phyloP scores from a whole-genome alignment of 2,888 invertebrate species.

The Eupithecia pulchellata region DNA sequence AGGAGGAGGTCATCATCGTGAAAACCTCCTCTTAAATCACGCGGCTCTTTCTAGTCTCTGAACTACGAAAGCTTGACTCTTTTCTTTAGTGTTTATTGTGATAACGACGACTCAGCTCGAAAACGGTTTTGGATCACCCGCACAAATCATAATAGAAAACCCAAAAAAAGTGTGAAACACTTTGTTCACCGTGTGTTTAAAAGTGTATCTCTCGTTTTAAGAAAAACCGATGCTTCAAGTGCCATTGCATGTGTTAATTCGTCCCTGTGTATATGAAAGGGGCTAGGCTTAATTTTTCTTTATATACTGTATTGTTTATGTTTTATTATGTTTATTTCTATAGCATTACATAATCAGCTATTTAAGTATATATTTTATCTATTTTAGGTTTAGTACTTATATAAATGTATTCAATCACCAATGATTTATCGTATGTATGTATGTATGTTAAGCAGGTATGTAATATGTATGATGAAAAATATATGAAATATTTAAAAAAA shows the following conservation, averaged over 20 bases:
- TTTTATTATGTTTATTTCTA: constrained; percentile 37
- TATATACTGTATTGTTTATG: constrained; percentile 42
- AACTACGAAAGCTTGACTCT: constrained; percentile 40
- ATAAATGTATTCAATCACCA: constrained; percentile 46
- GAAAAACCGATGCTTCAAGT: constrained; percentile 77
- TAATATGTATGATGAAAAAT: constrained; percentile 49
- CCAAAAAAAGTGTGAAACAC: constrained; percentile 65
- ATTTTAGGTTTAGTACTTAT: constrained; percentile 50
- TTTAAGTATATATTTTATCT: no score
- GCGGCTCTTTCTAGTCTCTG: constrained; percentile 40
- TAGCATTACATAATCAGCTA: constrained; percentile 36
- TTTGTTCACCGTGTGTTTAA: constrained; percentile 58
- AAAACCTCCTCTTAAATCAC: constrained; percentile 60
- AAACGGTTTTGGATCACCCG: constrained; percentile 64
- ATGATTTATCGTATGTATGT: constrained; percentile 41
- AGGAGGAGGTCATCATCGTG: constrained; percentile 75
- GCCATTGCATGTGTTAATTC: constrained; percentile 69
- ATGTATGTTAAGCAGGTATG: constrained; percentile 37
- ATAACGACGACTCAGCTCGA: constrained; percentile 69
- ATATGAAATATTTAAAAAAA: constrained; percentile 50
- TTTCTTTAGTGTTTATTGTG: constrained; percentile 44
- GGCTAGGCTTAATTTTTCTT: constrained; percentile 49
- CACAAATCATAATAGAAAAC: constrained; percentile 67
- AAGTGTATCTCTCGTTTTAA: constrained; percentile 52
- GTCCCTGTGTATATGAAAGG: constrained; percentile 47